Evolutionary conservation across 2,113 vertebrate species (phyloP).

Genomic region (Dendrocopos noguchii): DNA sequence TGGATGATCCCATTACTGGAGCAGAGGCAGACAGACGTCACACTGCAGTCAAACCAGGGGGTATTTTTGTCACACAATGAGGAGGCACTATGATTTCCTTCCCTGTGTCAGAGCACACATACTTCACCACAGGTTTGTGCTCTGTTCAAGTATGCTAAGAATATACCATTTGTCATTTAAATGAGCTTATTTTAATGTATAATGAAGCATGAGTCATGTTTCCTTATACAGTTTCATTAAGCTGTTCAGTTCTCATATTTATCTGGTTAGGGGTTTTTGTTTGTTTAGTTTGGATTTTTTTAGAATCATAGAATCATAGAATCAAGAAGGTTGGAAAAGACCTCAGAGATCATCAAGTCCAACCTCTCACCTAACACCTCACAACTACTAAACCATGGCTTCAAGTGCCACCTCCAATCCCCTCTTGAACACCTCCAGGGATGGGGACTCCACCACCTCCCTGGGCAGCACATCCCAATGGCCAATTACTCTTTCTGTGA

Average conservation of each 20-base stretch:
- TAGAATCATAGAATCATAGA: no score
- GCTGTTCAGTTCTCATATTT: not conserved
- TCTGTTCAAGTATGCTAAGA: not conserved
- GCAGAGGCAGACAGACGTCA: fast-evolving
- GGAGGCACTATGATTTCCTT: not conserved
- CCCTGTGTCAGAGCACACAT: not conserved
- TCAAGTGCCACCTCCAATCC: no score
- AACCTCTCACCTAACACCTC: no score
- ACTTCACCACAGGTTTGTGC: not conserved
- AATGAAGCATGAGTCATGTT: conserved; percentile 7
- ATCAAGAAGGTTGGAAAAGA: no score
- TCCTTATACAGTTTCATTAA: not conserved
- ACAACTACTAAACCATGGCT: no score
- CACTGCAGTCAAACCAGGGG: not conserved
- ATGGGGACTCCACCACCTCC: no score
- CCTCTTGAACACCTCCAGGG: no score
- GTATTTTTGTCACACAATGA: not conserved
- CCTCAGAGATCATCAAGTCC: no score
- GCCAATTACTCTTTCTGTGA: no score
- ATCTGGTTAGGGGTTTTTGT: not conserved
- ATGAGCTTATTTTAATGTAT: not conserved
- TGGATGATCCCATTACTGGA: not conserved
- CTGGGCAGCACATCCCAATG: no score
- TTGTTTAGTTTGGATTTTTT: not conserved
- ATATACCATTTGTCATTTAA: conserved; percentile 25